Evolutionary conservation across 2,797 vertebrate genomes (phyloP), one percentile per base, ranked within the genome.

Genomic region (Danio kyathit): DNA sequence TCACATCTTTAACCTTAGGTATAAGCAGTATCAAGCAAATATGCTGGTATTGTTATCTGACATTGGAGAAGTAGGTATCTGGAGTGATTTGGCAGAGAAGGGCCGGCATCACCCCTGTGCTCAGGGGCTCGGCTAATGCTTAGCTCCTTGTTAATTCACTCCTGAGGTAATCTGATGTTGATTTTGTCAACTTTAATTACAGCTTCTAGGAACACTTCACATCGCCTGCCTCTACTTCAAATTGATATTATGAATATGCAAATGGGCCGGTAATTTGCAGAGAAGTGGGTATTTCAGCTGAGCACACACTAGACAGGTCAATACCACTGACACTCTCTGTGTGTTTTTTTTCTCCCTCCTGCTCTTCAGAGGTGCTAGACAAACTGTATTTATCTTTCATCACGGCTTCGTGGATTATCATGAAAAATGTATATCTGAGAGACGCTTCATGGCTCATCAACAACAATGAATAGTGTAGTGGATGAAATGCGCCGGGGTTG

Each of bases 101-200:
- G 77, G 83, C 83, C 79, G 79, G 70, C 57, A 54, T 82, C 71
- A 71, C 80, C 82, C 75, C 79, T 61, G 81, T 80, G 76, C 83
- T 88, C 88, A 82, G 88, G 81, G 90, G 90, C 89, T 85, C 86
- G 74, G 80, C 88, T 91, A 90, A 92, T 91, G 89, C 90, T 93
- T 94, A 90, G 94, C 96, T 95, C 93, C 95, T 94, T 92, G 96
- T 97, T 97, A 97, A 98, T 97, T 96, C 96, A 93, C 94, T 96
- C 96, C 95, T 95, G 96, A 97, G 95, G 96, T 96, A 97, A 97
- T 97, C 96, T 97, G 95, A 96, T 97, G 96, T 98, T 97, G 96
- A 97, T 98, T 97, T 97, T 96, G 96, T 97, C 96, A 97, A 96
- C 97, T 98, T 99, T 98, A 99, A 97, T 98, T 97, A 97, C 96